A percentile compares a stretch with the other conserved stretches of the same genome.
Conservation (phyloP, 2,113 vertebrate species). For the Parotia lawesii region DNA sequence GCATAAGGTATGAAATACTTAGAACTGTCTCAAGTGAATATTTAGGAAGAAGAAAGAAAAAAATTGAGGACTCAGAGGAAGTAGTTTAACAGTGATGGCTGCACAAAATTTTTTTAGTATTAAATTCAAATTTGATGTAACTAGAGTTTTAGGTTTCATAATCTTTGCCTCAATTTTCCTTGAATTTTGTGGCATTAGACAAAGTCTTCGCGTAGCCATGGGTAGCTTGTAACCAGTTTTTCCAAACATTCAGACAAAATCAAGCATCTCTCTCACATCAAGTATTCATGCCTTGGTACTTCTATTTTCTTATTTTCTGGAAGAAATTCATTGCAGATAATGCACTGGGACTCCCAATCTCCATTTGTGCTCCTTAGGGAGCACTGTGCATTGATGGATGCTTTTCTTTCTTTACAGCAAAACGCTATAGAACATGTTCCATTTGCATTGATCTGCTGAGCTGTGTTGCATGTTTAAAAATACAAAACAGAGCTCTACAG, state of each 20-base stretch:
- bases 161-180: not conserved
- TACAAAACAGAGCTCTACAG: not conserved
- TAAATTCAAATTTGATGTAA: not conserved
- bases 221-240: not conserved
- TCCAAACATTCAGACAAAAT: not conserved
- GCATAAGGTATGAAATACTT: not conserved
- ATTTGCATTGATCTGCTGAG: constrained; percentile 38
- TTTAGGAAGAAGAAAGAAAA: not conserved
- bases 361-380: constrained; percentile 37
- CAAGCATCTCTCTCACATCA: not conserved
- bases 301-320: not conserved
- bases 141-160: not conserved
- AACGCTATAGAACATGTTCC: constrained; percentile 10
- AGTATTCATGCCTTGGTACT: constrained; percentile 17
- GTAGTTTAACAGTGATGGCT: not conserved
- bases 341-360: constrained; percentile 14
- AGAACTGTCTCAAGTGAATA: not conserved
- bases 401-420: constrained; percentile 36
- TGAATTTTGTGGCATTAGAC: not conserved
- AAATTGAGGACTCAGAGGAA: not conserved
- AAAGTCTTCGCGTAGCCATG: not conserved
- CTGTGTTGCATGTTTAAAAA: constrained; percentile 4
- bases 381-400: not conserved
- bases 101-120: not conserved
- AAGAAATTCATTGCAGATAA: constrained; percentile 32